Evolutionary conservation across 2,888 invertebrate species (phyloP), one percentile per base, ranked within the genome.

Genomic region (Watsonalla cultraria): DNA sequence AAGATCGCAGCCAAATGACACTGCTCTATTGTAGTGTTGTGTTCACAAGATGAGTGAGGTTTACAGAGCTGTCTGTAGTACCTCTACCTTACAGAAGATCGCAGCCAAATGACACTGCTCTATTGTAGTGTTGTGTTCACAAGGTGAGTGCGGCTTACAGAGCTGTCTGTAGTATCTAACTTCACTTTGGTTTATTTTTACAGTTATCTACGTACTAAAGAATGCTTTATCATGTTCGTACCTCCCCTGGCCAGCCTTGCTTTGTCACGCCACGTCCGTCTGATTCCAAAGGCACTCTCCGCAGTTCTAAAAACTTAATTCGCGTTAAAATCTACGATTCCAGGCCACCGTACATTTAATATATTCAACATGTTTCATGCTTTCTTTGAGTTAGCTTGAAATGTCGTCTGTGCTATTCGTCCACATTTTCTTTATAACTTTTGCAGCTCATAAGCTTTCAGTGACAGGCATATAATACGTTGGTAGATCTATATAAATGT

Each of bases 301-400:
- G 52, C 47, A 54, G 54, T 56, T 52, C 68, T 70, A 72, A 69
- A 72, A 72, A 68, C 66, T 69, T 66, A 57, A 59, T 51, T 60
- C 51, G 66, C 59, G 58, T 72, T 69, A 72, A 58, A 57, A 59
- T 47, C 47, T 34, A 58, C 49, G 35, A 37, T 37, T 37, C 49
- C 11, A 33, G 24, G 34, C 45, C 14, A 51, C 11, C 11, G 8
- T 42, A 2, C 5, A 11, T 7, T 37, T 2, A 5, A 5, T 42
- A 42, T 42, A 0, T 11, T 8, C 42, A 42, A 42, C 42, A 42
- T 24, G 24, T 42, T 42, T 8, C 37, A 8, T 37, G 37, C 2
- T 37, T 35, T 35, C 7, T 5, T 8, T 1, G 5, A 37, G 8
- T 7, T 7, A 55, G 6, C 67, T 66, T n/a, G 69, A 68, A 14